Evolutionary conservation across 2,888 invertebrate genomes (phyloP), one percentile per base, ranked within the genome.

Genomic region (Phengaris alcon): DNA sequence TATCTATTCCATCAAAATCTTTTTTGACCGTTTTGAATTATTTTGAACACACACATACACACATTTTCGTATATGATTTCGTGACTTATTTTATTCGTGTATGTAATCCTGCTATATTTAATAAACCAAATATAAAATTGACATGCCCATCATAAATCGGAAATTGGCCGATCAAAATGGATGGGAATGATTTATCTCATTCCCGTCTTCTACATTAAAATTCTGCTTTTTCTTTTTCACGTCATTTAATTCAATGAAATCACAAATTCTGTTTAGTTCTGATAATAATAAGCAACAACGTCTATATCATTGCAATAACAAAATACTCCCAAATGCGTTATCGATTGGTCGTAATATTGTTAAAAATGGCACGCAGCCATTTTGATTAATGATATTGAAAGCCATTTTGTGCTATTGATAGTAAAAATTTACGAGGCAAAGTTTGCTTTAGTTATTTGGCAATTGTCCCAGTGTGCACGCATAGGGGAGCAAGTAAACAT

Each of bases 361-460:
- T 55, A 55, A 55, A 13, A n/a, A 55, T 55, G 6, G 4, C n/a
- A n/a, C 5, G n/a, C n/a, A 13, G 12, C 52, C 10, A 55, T 64
- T 35, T 64, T 64, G 35, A 64, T 64, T 64, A 35, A 64, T 13
- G 13, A 44, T 64, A 64, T 64, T 44, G 64, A 10, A 64, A 64
- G 64, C 64, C 35, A 64, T 64, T 64, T 35, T 64, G 35, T 64
- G 64, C 35, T 12, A 44, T 64, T 64, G 44, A 12, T 44, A 64
- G 35, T 64, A 64, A 64, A 64, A 64, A 64, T 64, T 64, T 64
- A 64, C 64, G 64, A 64, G 35, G 64, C 64, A 44, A 64, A 44
- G 64, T 44, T 44, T 35, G 64, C 35, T 6, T 44, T 12, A 64
- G 35, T 64, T 59, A 22, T 59, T 64, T 64, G 64, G 35, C 64